Conservation (phyloP, 2,888 invertebrate genomes). For the Pantelozetes paolii region DNA sequence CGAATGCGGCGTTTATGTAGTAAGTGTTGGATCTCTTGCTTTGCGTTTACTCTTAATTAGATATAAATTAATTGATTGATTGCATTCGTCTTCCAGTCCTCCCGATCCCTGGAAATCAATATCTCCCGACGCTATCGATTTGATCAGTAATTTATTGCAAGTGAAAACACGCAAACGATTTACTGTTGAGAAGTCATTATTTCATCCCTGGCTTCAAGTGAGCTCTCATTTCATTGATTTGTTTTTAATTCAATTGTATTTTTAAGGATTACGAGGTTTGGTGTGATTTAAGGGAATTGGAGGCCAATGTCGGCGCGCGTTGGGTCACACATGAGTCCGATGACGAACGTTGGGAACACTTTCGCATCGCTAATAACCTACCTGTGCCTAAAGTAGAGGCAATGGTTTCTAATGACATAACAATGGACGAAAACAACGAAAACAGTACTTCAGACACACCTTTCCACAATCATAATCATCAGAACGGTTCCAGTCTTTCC, state of each 20-base stretch:
- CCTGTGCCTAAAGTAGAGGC: constrained; percentile 57
- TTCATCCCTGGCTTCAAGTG: constrained; percentile 94
- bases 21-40: constrained; percentile 13
- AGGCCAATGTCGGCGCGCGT: constrained; percentile 69
- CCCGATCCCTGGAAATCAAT: constrained; percentile 96
- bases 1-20: constrained; percentile 99
- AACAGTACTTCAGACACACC: neutral
- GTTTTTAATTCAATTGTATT: neutral
- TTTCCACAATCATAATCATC: constrained; percentile 25
- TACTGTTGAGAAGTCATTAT: constrained; percentile 91
- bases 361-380: constrained; percentile 55
- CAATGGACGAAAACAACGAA: constrained; percentile 27
- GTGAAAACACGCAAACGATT: constrained; percentile 86
- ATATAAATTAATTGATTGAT: constrained; percentile 5
- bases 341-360: constrained; percentile 78
- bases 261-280: constrained; percentile 80
- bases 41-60: neutral
- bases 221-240: constrained; percentile 44
- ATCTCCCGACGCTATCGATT: constrained; percentile 88
- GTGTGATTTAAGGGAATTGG: constrained; percentile 84
- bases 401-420: constrained; percentile 67
- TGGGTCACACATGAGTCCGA: constrained; percentile 89
- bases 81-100: constrained; percentile 59
- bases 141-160: constrained; percentile 95
- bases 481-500: constrained; percentile 21